phyloP scores from a whole-genome alignment of 2,888 invertebrate species.

The Eupithecia exiguata region DNA sequence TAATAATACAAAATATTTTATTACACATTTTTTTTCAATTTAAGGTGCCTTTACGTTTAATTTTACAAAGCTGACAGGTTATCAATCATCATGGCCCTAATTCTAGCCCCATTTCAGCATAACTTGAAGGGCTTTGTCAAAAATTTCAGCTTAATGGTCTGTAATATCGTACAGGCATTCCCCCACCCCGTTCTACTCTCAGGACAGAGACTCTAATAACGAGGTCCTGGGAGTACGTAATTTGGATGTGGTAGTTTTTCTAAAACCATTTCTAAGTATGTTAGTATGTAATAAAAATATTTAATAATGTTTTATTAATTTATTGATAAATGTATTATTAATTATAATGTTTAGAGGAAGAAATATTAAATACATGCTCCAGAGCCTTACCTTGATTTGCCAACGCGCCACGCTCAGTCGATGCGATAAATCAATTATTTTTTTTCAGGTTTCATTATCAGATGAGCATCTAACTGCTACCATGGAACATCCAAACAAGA shows the following conservation, averaged over 20 bases:
- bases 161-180: conserved; percentile 55
- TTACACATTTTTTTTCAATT: neutral
- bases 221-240: conserved; percentile 44
- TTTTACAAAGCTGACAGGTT: neutral
- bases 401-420: neutral
- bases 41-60: neutral
- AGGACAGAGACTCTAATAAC: conserved; percentile 57
- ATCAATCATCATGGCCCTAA: conserved; percentile 17
- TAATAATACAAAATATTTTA: no score
- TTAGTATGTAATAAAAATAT: no score
- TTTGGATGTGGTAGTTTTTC: conserved; percentile 28
- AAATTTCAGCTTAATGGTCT: conserved; percentile 54
- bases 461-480: neutral
- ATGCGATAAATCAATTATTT: neutral
- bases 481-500: neutral
- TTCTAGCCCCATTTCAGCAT: conserved; percentile 24
- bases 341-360: no score
- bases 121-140: conserved; percentile 46
- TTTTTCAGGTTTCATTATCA: neutral
- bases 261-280: neutral
- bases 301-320: no score
- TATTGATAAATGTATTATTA: no score
- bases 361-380: no score
- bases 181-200: conserved; percentile 32
- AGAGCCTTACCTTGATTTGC: neutral